Percentiles rank a stretch among this genome's conserved stretches.
phyloP scores from a whole-genome alignment of 2,888 invertebrate species.

The Tetropium fuscum region DNA sequence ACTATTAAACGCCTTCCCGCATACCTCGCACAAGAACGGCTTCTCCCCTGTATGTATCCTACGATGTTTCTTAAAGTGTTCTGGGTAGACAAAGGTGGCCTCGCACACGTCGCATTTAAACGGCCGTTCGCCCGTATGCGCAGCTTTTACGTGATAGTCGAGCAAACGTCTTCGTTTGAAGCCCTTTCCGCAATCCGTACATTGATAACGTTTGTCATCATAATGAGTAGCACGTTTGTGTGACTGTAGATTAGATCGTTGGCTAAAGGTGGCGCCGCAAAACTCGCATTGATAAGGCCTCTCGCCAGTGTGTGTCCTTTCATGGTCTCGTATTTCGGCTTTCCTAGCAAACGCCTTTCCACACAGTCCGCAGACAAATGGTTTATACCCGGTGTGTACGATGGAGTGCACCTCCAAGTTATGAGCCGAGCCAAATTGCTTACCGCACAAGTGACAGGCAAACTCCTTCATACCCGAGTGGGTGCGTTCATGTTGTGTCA shows the following conservation, averaged over 20 bases:
- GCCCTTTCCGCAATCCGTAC: constrained; percentile 74
- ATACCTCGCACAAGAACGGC: constrained; percentile 77
- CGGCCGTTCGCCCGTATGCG: constrained; percentile 84
- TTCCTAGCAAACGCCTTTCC: constrained; percentile 81
- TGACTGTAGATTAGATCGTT: constrained; percentile 84
- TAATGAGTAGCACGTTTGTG: constrained; percentile 84
- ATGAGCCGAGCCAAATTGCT: constrained; percentile 82
- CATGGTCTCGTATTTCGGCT: constrained; percentile 84
- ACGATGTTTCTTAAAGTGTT: constrained; percentile 84
- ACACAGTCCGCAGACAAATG: constrained; percentile 77
- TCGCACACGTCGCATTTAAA: constrained; percentile 78
- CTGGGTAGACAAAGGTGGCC: constrained; percentile 86
- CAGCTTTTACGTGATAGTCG: constrained; percentile 85
- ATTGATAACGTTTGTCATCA: constrained; percentile 74
- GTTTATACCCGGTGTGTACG: constrained; percentile 81
- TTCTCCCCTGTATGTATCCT: constrained; percentile 83
- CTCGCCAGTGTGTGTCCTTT: constrained; percentile 85
- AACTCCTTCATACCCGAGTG: constrained; percentile 80
- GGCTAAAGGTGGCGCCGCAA: constrained; percentile 84
- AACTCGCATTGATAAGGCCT: constrained; percentile 83
- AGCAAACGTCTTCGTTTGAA: constrained; percentile 80
- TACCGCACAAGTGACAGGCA: constrained; percentile 78
- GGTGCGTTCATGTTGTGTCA: constrained; percentile 80
- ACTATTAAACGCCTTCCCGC: constrained; percentile 86
- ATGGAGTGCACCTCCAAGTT: constrained; percentile 80